Percentiles rank a stretch among this genome's conserved stretches.
These are phyloP conservation scores for Oplegnathus fasciatus DNA, from an alignment of 2,113 vertebrate species.

Conservation along the genomic window DNA sequence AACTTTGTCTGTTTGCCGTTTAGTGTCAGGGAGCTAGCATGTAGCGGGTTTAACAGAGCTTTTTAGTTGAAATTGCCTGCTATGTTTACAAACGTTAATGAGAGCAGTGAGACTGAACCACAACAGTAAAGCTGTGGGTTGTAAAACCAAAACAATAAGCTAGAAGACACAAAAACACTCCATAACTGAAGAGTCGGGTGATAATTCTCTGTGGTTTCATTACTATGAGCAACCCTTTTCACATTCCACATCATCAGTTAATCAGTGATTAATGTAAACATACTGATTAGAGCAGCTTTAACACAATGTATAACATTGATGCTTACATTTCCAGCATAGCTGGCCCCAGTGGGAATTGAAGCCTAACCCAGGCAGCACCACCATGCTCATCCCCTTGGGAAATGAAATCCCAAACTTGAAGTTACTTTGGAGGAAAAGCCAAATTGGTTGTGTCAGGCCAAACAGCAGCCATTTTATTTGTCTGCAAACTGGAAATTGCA, in stretches of 20 bases:
- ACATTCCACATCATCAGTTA: background rate
- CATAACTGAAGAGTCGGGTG: background rate
- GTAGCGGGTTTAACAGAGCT: background rate
- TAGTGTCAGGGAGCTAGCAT: background rate
- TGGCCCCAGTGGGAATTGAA: background rate
- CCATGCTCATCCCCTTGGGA: background rate
- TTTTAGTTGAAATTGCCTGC: background rate
- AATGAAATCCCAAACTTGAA: constrained; percentile 4
- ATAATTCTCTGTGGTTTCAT: background rate
- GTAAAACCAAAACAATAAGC: background rate
- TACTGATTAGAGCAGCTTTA: background rate
- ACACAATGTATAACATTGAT: no score
- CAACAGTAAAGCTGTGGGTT: background rate
- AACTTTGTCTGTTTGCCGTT: background rate
- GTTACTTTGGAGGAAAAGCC: background rate
- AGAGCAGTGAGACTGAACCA: background rate
- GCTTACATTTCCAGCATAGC: background rate
- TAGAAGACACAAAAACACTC: background rate
- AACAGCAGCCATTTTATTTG: background rate
- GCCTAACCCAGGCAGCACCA: background rate
- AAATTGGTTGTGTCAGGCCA: background rate
- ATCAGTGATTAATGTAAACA: background rate
- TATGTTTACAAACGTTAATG: background rate
- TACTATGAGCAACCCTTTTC: background rate
- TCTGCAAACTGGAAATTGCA: constrained; percentile 8